A percentile compares a stretch with the other conserved stretches of the same genome.
phyloP scores from a whole-genome alignment of 1,140 invertebrate genomes.

The Drosophila nikananu region DNA sequence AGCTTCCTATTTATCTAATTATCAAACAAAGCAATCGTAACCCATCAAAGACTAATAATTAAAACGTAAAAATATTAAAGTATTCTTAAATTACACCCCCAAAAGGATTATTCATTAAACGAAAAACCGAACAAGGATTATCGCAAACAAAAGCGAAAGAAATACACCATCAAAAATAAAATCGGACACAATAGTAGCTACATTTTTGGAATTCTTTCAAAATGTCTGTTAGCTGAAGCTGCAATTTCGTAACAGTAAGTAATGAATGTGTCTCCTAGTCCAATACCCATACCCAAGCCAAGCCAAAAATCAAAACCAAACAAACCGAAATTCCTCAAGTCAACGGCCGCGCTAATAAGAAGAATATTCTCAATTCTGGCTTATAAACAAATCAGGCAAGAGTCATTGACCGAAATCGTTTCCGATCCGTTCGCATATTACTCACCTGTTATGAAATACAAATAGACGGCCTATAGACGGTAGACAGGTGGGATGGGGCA shows the following conservation, averaged over 20 bases:
- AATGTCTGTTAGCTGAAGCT: constrained; percentile 59
- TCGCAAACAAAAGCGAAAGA: constrained; percentile 1
- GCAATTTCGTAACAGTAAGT: constrained; percentile 75
- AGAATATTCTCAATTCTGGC: constrained; percentile 73
- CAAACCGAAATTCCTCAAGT: constrained; percentile 62
- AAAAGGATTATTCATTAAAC: constrained; percentile 28
- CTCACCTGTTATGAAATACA: constrained; percentile 80
- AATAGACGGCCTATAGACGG: constrained; percentile 61
- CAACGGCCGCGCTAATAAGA: constrained; percentile 67
- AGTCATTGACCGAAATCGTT: constrained; percentile 82
- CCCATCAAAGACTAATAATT: neutral
- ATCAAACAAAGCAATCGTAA: neutral
- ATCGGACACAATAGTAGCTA: constrained; percentile 3
- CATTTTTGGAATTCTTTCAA: constrained; percentile 38
- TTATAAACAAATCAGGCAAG: constrained; percentile 81
- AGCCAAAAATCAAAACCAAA: constrained; percentile 28
- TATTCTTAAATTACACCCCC: constrained; percentile 21
- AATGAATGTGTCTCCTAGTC: constrained; percentile 59
- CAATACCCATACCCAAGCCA: constrained; percentile 15
- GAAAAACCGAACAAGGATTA: constrained; percentile 26
- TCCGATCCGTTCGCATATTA: constrained; percentile 71
- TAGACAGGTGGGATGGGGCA: constrained; percentile 1
- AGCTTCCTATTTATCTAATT: neutral
- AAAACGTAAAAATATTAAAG: constrained; percentile 34
- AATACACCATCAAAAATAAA: constrained; percentile 12